Evolutionary conservation across 1,140 invertebrate genomes (phyloP), one percentile per base, ranked within the genome.

Genomic region (Atta texana): DNA sequence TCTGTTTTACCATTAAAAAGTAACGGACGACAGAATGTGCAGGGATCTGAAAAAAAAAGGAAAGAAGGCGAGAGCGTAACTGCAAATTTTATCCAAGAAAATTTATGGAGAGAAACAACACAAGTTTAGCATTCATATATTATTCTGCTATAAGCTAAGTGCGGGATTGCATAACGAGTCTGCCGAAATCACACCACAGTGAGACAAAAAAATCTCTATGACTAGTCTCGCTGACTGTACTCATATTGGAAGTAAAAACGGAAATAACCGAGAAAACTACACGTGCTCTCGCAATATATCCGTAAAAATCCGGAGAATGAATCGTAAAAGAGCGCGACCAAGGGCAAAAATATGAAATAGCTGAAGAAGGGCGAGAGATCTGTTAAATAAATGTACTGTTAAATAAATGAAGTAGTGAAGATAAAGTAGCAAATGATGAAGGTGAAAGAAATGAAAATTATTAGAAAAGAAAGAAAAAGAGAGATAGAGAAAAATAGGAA

Each of bases 221-320:
- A 75, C 14, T 57, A 21, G 21, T 69, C 4, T 69, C 66, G 39
- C 31, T n/a, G 7, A 49, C 68, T 3, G 16, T 49, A 31, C 3
- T 55, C 68, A n/a, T 14, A 57, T 74, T 44, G 55, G n/a, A 74
- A 59, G 51, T 71, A 81, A 81, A 71, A 81, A 59, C 69, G 69
- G 55, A 84, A 63, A 75, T 75, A 61, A 61, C 53, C 28, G 49
- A 49, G 39, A 2, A 28, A 49, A 69, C 66, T 81, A 21, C 34
- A 53, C 31, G 21, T 71, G 64, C 14, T 24, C 28, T 55, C 59
- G 18, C 59, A n/a, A 49, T 72, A 61, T 49, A 72, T 49, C 28
- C 69, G 39, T 84, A 84, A 84, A 84, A 84, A 84, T 84, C 72
- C 21, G 3, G 69, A 63, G 39, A 75, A 84, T 63, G 80, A 84